A percentile compares a stretch with the other conserved stretches of the same genome.
Evolutionary conservation across 2,797 vertebrate genomes (phyloP).

Genomic region (Tachyglossus aculeatus): DNA sequence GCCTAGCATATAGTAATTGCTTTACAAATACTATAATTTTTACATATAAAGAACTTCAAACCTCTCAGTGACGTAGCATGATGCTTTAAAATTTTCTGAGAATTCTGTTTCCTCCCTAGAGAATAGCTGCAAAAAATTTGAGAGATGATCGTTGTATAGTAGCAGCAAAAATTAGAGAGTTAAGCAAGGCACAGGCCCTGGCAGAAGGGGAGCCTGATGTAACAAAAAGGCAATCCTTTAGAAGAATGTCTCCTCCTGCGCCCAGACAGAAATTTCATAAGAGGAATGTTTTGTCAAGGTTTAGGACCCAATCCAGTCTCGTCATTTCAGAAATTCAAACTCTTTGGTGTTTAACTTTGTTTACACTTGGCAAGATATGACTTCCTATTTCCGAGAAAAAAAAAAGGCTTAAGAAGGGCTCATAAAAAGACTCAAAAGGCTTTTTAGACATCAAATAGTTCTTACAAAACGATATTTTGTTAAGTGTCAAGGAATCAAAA

Average conservation of each 20-base stretch:
- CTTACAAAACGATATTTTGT: conserved; percentile 54
- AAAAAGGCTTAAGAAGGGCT: conserved; percentile 20
- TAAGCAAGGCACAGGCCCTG: too few species aligned
- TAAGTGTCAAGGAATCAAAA: conserved; percentile 53
- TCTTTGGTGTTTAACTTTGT: conserved; percentile 49
- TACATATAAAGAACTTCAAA: too few species aligned
- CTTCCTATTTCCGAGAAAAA: conserved; percentile 33
- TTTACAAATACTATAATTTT: too few species aligned
- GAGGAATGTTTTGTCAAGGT: conserved; percentile 30
- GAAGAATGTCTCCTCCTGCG: background rate
- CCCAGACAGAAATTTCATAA: conserved; percentile 14
- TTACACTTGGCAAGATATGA: conserved; percentile 57
- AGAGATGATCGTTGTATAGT: too few species aligned
- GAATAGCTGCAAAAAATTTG: too few species aligned
- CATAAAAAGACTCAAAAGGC: conserved; percentile 59
- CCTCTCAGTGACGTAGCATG: too few species aligned
- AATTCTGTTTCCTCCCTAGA: too few species aligned
- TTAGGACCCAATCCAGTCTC: conserved; percentile 24
- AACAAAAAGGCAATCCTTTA: background rate
- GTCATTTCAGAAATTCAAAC: conserved; percentile 39
- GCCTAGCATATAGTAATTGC: too few species aligned
- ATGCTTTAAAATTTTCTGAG: too few species aligned
- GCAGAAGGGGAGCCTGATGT: too few species aligned
- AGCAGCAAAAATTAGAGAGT: too few species aligned
- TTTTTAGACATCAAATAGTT: conserved; percentile 53